Conservation (phyloP, 2,113 vertebrate species). For the Larimichthys polyactis region DNA sequence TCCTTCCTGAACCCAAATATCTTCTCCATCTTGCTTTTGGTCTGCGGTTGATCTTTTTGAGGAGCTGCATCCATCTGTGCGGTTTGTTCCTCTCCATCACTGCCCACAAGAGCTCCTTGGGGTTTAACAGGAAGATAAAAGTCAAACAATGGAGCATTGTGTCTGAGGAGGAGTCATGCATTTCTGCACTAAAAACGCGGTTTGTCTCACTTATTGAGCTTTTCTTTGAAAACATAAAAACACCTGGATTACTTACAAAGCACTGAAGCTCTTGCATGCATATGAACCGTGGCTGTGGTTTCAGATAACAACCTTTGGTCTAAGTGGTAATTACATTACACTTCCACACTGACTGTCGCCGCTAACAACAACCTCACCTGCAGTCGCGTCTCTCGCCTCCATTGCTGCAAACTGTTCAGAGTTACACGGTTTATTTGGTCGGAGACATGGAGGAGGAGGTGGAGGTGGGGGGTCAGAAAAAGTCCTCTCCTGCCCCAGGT, state of each 20-base stretch:
- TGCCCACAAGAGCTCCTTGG: conserved; percentile 66
- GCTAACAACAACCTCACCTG: conserved; percentile 67
- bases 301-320: neutral
- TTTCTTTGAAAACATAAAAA: neutral
- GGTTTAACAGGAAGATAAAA: neutral
- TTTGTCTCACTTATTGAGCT: neutral
- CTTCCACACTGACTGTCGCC: neutral
- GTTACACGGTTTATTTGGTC: neutral
- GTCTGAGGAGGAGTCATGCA: neutral
- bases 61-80: conserved; percentile 31
- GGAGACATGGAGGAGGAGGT: neutral
- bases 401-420: conserved; percentile 37
- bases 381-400: conserved; percentile 69
- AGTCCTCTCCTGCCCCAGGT: conserved; percentile 40
- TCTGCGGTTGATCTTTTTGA: conserved; percentile 9
- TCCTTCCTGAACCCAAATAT: conserved; percentile 89
- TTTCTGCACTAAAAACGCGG: neutral
- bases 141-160: neutral
- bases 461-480: neutral
- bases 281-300: neutral
- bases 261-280: neutral
- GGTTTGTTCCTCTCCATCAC: conserved; percentile 47
- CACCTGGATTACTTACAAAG: neutral
- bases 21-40: conserved; percentile 78
- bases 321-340: conserved; percentile 3